Evolutionary conservation across 2,797 vertebrate genomes (phyloP).

Genomic region (Trematomus bernacchii): DNA sequence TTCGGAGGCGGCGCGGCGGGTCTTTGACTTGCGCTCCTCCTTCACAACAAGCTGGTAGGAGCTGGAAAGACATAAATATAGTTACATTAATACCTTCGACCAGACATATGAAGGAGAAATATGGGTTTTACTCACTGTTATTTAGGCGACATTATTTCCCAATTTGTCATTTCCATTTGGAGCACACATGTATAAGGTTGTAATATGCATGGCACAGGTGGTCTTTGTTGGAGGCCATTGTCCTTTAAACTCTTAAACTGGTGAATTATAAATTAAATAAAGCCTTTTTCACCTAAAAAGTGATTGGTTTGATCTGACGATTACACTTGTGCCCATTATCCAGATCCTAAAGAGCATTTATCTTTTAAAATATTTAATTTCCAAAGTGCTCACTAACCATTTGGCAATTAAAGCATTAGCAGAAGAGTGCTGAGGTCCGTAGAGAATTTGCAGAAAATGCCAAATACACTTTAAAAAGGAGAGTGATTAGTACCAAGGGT

Average conservation of each 20-base stretch:
- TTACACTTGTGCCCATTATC: not conserved
- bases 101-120: not conserved
- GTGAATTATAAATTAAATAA: not conserved
- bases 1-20: conserved; percentile 91
- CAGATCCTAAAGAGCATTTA: not conserved
- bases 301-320: not conserved
- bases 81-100: not conserved
- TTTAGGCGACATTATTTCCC: not conserved
- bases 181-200: not conserved
- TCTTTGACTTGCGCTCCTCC: conserved; percentile 92
- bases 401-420: conserved; percentile 26
- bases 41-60: conserved; percentile 98
- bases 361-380: conserved; percentile 9
- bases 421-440: not conserved
- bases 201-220: not conserved
- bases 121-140: not conserved
- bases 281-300: not conserved
- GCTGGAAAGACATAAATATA: conserved; percentile 70
- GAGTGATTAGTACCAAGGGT: not conserved
- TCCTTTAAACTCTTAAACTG: not conserved
- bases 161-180: too few relatives aligned
- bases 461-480: conserved; percentile 6
- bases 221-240: not conserved
- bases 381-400: conserved; percentile 29
- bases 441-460: conserved; percentile 1